These are phyloP conservation scores for Pectinophora gossypiella DNA, from an alignment of 1,140 invertebrate genomes.

Conservation along the genomic window DNA sequence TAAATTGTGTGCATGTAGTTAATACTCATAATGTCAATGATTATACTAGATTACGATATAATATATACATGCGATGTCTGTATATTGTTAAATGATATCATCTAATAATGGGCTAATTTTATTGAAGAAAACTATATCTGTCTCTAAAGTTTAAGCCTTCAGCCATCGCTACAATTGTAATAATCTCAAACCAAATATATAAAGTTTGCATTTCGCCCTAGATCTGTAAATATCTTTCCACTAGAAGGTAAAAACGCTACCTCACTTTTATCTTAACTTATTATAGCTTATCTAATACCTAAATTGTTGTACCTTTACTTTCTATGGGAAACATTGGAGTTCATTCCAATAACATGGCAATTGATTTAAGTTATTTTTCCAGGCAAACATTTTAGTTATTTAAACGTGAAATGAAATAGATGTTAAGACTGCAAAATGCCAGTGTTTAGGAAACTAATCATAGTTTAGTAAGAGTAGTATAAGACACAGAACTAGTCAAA, in stretches of 20 bases:
- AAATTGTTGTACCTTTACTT: constrained; percentile 19
- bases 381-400: not conserved
- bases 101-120: constrained; percentile 38
- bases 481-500: constrained; percentile 68
- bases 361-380: not conserved
- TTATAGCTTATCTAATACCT: constrained; percentile 63
- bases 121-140: constrained; percentile 22
- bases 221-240: constrained; percentile 69
- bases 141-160: constrained; percentile 26
- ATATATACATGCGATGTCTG: constrained; percentile 43
- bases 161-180: constrained; percentile 24
- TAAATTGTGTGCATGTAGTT: constrained; percentile 57
- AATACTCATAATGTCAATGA: constrained; percentile 64
- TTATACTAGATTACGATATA: constrained; percentile 35
- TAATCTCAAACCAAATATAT: constrained; percentile 52
- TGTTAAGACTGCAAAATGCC: constrained; percentile 63
- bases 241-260: constrained; percentile 71
- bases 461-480: constrained; percentile 36
- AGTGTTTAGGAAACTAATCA: constrained; percentile 51
- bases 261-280: constrained; percentile 66
- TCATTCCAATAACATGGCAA: too few species aligned
- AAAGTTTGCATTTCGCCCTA: constrained; percentile 48
- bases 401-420: not conserved
- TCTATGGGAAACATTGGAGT: not conserved
- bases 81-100: constrained; percentile 40